A percentile compares a stretch with the other conserved stretches of the same genome.
Conservation (phyloP, 1,140 invertebrate species). For the Drosophila gunungcola region DNA sequence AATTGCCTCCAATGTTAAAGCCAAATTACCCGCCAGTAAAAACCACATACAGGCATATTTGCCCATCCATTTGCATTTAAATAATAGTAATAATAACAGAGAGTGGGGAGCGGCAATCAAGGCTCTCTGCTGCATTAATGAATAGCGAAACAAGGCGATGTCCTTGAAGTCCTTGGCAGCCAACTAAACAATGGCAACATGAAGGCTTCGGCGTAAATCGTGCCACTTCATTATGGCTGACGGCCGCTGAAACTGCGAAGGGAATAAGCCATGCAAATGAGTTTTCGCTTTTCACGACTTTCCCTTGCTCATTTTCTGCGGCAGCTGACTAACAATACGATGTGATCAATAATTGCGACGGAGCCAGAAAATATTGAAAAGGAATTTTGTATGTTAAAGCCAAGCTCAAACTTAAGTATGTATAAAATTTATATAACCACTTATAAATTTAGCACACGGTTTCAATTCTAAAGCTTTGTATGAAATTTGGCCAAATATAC, state of each 20-base stretch:
- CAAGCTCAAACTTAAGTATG: neutral
- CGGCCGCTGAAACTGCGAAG: constrained; percentile 21
- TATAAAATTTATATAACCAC: neutral
- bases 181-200: constrained; percentile 51
- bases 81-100: constrained; percentile 48
- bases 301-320: constrained; percentile 26
- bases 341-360: constrained; percentile 21
- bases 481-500: no score
- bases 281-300: constrained; percentile 42
- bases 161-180: constrained; percentile 48
- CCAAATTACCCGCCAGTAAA: constrained; percentile 37
- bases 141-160: constrained; percentile 29
- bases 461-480: neutral
- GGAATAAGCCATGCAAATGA: constrained; percentile 46
- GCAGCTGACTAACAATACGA: constrained; percentile 12
- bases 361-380: neutral
- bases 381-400: neutral
- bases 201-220: constrained; percentile 50
- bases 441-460: neutral
- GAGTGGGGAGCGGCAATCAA: constrained; percentile 25
- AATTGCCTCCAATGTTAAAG: constrained; percentile 42
- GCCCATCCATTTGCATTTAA: constrained; percentile 37
- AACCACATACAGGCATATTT: constrained; percentile 10
- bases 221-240: constrained; percentile 51
- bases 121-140: constrained; percentile 51